Conservation (phyloP, 1,140 invertebrate species). For the Thaumetopoea pityocampa region DNA sequence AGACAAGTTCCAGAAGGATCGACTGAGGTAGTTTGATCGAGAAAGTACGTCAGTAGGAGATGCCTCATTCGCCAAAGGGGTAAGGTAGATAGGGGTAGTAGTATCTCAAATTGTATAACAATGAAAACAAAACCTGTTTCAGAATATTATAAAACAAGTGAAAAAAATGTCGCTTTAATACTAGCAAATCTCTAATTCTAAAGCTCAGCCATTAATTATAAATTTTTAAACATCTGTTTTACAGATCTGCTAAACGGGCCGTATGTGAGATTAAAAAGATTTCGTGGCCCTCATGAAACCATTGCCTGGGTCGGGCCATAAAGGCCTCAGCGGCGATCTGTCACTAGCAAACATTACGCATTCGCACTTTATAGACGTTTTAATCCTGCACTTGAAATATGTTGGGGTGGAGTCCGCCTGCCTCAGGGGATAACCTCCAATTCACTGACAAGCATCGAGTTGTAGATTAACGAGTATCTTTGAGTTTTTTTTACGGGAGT, state of each 20-base stretch:
- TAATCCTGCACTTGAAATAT: conserved; percentile 71
- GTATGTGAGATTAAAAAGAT: conserved; percentile 57
- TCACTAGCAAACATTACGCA: conserved; percentile 58
- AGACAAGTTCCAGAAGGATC: no score
- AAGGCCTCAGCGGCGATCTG: conserved; percentile 59
- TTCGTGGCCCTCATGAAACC: conserved; percentile 16
- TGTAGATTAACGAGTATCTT: conserved; percentile 45
- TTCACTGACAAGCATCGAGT: conserved; percentile 37
- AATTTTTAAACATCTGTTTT: conserved; percentile 41
- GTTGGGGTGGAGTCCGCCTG: conserved; percentile 26
- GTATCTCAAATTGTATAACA: no score
- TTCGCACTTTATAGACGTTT: conserved; percentile 57
- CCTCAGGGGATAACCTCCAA: conserved; percentile 40
- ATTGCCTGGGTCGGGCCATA: conserved; percentile 30
- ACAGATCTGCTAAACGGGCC: conserved; percentile 32
- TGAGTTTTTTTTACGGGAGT: conserved; percentile 21
- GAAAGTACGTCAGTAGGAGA: no score
- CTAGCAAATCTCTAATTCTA: no score
- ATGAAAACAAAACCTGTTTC: background rate
- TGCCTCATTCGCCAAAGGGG: no score
- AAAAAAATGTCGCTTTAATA: conserved; percentile 4
- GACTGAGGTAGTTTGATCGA: no score
- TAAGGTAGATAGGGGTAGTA: no score
- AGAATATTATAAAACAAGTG: background rate
- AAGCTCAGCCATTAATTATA: conserved; percentile 28